Evolutionary conservation across 2,113 vertebrate species (phyloP).

Genomic region (Odontophorus gujanensis): DNA sequence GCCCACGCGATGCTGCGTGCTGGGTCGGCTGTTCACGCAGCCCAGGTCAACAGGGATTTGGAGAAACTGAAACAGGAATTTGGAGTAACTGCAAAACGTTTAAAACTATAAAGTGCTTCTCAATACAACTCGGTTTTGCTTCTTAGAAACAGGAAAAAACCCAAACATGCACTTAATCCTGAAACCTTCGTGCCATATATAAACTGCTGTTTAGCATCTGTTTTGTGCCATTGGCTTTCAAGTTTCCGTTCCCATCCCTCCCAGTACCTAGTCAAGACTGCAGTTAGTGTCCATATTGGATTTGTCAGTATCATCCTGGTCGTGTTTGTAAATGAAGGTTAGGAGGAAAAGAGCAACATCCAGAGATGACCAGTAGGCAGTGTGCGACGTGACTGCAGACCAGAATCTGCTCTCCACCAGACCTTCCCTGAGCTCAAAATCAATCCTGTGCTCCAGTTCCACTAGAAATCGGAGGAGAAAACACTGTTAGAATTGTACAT

Average conservation of each 20-base stretch:
- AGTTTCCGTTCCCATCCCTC: neutral
- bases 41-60: constrained; percentile 11
- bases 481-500: accelerated
- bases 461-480: constrained; percentile 72
- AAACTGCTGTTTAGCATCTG: constrained; percentile 37
- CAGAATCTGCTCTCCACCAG: constrained; percentile 97
- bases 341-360: constrained; percentile 96
- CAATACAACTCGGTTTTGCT: constrained; percentile 69
- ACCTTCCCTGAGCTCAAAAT: constrained; percentile 96
- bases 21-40: neutral
- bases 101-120: constrained; percentile 72
- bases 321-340: constrained; percentile 93
- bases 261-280: neutral
- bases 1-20: constrained; percentile 38
- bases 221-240: constrained; percentile 38
- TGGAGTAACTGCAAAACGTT: constrained; percentile 63
- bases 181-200: constrained; percentile 64
- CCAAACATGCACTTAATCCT: constrained; percentile 75
- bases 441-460: constrained; percentile 94
- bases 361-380: constrained; percentile 96
- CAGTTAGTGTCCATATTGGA: constrained; percentile 74
- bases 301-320: constrained; percentile 71
- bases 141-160: constrained; percentile 59
- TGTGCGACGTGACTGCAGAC: constrained; percentile 98
- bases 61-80: constrained; percentile 46